Evolutionary conservation across 2,888 invertebrate species (phyloP).

Genomic region (Bhutanitis thaidina): DNA sequence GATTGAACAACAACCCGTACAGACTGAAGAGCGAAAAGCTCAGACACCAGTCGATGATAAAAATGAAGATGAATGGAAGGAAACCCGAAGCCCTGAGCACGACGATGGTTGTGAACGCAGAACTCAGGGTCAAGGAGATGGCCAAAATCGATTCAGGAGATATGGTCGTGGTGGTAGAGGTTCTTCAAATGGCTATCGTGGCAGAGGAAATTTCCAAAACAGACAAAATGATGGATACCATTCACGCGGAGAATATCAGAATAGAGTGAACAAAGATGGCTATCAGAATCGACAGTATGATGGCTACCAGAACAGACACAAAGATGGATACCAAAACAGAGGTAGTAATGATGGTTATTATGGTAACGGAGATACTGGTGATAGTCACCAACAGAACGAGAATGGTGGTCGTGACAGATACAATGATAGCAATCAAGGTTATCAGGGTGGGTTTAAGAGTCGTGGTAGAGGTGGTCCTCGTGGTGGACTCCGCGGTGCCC

Average conservation of each 20-base stretch:
- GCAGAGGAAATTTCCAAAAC: conserved; percentile 56
- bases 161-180: conserved; percentile 58
- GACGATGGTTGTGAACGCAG: conserved; percentile 54
- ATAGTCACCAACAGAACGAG: conserved; percentile 62
- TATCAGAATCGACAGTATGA: conserved; percentile 58
- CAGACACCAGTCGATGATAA: conserved; percentile 45
- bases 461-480: conserved; percentile 68
- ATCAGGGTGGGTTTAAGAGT: conserved; percentile 78
- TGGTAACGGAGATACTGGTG: conserved; percentile 62
- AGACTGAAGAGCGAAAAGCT: conserved; percentile 33
- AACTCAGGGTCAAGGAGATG: conserved; percentile 66
- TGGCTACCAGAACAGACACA: conserved; percentile 58
- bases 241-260: conserved; percentile 53
- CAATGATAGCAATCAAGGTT: conserved; percentile 66
- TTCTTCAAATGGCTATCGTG: conserved; percentile 64
- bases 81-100: conserved; percentile 55
- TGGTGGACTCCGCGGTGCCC: conserved; percentile 47
- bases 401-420: conserved; percentile 75
- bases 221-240: conserved; percentile 58
- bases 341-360: conserved; percentile 54
- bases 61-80: conserved; percentile 53
- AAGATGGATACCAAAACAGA: conserved; percentile 50
- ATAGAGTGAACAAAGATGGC: conserved; percentile 51
- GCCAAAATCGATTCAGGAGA: conserved; percentile 57
- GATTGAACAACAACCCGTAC: conserved; percentile 25